A percentile compares a stretch with the other conserved stretches of the same genome.
phyloP scores from a whole-genome alignment of 1,140 invertebrate species.

The Ectropis grisescens region DNA sequence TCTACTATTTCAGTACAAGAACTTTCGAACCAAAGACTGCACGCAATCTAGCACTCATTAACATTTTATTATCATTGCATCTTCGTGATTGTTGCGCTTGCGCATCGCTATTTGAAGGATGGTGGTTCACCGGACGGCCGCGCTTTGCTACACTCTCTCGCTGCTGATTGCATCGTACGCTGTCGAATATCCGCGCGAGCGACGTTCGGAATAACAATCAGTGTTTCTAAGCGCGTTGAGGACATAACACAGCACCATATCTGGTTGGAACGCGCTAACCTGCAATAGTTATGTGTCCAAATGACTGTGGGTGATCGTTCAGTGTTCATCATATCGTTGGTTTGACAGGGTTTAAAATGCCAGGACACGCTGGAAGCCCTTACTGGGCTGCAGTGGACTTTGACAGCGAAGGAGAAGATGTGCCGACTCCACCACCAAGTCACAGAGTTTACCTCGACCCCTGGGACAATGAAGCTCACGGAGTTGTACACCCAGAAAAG shows the following conservation, averaged over 20 bases:
- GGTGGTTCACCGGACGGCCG: constrained; percentile 31
- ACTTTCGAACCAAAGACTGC: too few species aligned
- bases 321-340: too few species aligned
- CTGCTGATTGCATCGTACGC: constrained; percentile 33
- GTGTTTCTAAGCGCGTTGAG: constrained; percentile 30
- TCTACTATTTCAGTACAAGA: too few species aligned
- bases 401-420: constrained; percentile 68
- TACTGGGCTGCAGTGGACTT: constrained; percentile 72
- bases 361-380: constrained; percentile 49
- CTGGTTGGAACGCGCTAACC: constrained; percentile 38
- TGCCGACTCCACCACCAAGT: constrained; percentile 31
- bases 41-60: too few species aligned
- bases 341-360: constrained; percentile 41
- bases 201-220: constrained; percentile 49
- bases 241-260: constrained; percentile 43
- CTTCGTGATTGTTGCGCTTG: too few species aligned
- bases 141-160: constrained; percentile 26
- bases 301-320: constrained; percentile 14
- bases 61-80: too few species aligned
- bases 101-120: constrained; percentile 31
- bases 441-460: constrained; percentile 77
- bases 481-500: constrained; percentile 73
- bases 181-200: constrained; percentile 37
- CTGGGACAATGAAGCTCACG: constrained; percentile 81
- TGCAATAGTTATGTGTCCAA: constrained; percentile 42